phyloP scores from a whole-genome alignment of 2,797 vertebrate genomes.

The Tolypeutes matacus region DNA sequence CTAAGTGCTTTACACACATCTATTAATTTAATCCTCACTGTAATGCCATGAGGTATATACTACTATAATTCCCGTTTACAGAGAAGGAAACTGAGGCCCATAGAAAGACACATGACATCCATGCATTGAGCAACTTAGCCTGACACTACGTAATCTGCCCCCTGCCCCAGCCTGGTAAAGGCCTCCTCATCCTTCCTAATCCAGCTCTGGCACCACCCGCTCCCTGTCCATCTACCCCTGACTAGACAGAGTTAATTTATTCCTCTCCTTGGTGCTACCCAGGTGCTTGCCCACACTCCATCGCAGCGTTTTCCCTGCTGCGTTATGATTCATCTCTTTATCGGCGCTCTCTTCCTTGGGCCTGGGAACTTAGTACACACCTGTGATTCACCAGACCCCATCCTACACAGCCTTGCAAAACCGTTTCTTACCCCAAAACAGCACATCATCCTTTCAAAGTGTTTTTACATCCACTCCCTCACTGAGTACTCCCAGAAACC shows the following conservation, averaged over 20 bases:
- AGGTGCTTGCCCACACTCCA: background rate
- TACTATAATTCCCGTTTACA: background rate
- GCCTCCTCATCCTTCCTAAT: background rate
- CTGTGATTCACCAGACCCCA: background rate
- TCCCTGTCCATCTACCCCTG: background rate
- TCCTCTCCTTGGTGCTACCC: background rate
- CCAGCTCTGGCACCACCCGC: background rate
- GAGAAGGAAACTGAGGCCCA: background rate
- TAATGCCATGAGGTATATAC: background rate
- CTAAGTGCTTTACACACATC: background rate
- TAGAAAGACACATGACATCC: background rate
- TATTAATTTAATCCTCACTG: background rate
- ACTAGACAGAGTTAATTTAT: background rate
- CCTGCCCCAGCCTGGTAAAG: background rate
- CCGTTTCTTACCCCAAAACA: background rate
- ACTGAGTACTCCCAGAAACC: background rate
- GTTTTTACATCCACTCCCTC: background rate
- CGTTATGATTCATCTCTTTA: background rate
- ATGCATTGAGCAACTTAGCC: too few species aligned
- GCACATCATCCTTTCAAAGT: background rate
- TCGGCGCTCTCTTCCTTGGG: background rate
- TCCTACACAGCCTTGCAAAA: background rate
- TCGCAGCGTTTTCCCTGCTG: background rate
- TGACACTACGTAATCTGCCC: background rate
- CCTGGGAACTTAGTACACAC: fast-evolving